Conservation (phyloP, 2,113 vertebrate genomes). For the Poeciliopsis retropinna region DNA sequence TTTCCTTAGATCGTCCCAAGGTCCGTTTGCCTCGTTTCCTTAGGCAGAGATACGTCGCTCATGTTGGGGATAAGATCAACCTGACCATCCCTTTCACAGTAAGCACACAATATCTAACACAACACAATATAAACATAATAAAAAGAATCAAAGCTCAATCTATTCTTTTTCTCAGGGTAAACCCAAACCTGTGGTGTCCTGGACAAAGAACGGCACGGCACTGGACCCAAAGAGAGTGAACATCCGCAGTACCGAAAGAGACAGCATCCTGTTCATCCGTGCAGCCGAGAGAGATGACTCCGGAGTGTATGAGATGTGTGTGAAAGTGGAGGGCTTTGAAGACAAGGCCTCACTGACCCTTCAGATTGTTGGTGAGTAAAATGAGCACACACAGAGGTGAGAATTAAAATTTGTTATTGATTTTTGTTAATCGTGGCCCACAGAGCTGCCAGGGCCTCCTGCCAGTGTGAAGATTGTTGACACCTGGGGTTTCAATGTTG, state of each 20-base stretch:
- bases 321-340: constrained; percentile 86
- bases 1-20: constrained; percentile 86
- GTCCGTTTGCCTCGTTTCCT: constrained; percentile 91
- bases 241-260: constrained; percentile 81
- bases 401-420: background rate
- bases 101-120: constrained; percentile 24
- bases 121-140: background rate
- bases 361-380: constrained; percentile 87
- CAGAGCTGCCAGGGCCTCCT: constrained; percentile 90
- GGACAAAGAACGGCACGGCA: constrained; percentile 85
- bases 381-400: background rate
- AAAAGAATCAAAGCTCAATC: no score
- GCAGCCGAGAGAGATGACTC: constrained; percentile 84
- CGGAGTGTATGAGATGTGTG: constrained; percentile 86
- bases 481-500: constrained; percentile 95
- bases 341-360: constrained; percentile 86
- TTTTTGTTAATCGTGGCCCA: background rate
- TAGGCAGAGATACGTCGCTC: constrained; percentile 84
- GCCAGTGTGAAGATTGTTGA: constrained; percentile 86
- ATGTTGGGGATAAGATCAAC: constrained; percentile 87
- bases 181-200: constrained; percentile 86
- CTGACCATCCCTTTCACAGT: constrained; percentile 93
- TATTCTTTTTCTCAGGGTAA: constrained; percentile 78
- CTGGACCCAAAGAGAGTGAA: constrained; percentile 84
- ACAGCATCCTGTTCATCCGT: constrained; percentile 96